Base-by-base conservation (phyloP, 2,113 vertebrate genomes). In the Labeo catla region DNA sequence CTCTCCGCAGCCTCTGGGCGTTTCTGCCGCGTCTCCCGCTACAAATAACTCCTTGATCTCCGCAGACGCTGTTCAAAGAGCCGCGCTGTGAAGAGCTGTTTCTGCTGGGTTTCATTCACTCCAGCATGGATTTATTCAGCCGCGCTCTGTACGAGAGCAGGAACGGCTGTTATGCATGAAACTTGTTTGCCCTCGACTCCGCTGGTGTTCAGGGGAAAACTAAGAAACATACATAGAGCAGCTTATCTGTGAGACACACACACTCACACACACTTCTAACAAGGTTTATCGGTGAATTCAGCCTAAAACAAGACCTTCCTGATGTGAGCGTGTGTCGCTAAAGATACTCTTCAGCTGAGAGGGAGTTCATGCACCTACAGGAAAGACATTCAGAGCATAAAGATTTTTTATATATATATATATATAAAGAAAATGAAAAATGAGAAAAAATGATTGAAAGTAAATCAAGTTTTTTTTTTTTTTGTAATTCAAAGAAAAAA, bases 51-150 rank as follows among this genome's bases (percentile, higher is more conserved):
- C 63, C 23, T 68, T 72, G 47, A 87, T 83, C 84, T 8, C 39
- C 28, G 36, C 39, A 73, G 68, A 45, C 19, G 39, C 43, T 45
- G 86, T 90, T 91, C 89, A 90, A 92, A 88, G 91, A 83, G 72
- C 83, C 0, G 10, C 2, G 1, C 39, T 87, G 76, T 54, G 87
- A 85, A 74, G 88, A 89, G 89, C 87, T 86, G 15, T 82, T 81
- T 91, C 92, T 90, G 89, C 87, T 84, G 89, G 86, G 76, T 36
- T 77, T 72, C 74, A 82, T 92, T 90, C 80, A 77, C 88, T 89
- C 86, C 34, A 54, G 34, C 66, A 68, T 74, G 68, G 52, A 73
- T 66, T 86, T 86, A 86, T 89, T 78, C 76, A 79, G 47, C 61
- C 6, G 49, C 34, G 1, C 57, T 50, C 16, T 43, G 39, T 73